Percentiles rank a stretch among this genome's conserved stretches.
Conservation (phyloP, 23 tunicate genomes). For the Diplosoma virens region DNA sequence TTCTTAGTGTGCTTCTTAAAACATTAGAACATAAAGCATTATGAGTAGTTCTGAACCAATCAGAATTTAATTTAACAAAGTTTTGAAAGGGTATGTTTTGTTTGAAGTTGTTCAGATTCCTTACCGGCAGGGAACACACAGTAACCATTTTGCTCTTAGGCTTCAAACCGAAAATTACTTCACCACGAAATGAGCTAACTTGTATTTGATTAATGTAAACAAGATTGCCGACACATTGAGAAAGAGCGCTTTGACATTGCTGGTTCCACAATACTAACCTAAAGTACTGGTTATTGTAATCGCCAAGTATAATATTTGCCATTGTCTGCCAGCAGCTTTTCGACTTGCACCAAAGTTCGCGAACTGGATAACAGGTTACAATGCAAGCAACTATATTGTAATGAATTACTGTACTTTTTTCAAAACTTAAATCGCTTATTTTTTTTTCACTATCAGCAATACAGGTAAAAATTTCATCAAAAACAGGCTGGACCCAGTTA, state of each 20-base stretch:
- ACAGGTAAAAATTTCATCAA: too few relatives aligned
- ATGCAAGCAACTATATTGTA: too few relatives aligned
- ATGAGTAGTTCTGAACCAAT: slow-evolving; percentile 1
- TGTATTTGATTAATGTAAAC: not conserved
- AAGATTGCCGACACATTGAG: slow-evolving; percentile 24
- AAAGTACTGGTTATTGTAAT: not conserved
- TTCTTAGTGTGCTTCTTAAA: not conserved
- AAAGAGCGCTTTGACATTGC: slow-evolving; percentile 26
- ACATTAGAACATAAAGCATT: not conserved
- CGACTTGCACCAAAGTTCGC: slow-evolving; percentile 41
- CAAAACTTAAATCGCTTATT: too few relatives aligned
- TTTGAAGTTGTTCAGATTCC: not conserved
- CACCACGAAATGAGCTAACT: not conserved
- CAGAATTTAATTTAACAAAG: not conserved
- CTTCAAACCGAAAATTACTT: not conserved
- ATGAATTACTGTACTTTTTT: too few relatives aligned
- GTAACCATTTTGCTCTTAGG: slow-evolving; percentile 1
- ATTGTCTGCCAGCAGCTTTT: slow-evolving; percentile 18
- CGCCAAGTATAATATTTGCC: slow-evolving; percentile 11
- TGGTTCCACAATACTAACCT: slow-evolving; percentile 27
- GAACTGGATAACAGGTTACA: slow-evolving; percentile 26
- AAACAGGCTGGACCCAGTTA: too few relatives aligned
- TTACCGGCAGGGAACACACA: not conserved
- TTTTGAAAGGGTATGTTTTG: not conserved
- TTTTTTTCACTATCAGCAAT: too few relatives aligned